phyloP scores from a whole-genome alignment of 2,113 vertebrate species.

The Gymnobelideus leadbeateri region DNA sequence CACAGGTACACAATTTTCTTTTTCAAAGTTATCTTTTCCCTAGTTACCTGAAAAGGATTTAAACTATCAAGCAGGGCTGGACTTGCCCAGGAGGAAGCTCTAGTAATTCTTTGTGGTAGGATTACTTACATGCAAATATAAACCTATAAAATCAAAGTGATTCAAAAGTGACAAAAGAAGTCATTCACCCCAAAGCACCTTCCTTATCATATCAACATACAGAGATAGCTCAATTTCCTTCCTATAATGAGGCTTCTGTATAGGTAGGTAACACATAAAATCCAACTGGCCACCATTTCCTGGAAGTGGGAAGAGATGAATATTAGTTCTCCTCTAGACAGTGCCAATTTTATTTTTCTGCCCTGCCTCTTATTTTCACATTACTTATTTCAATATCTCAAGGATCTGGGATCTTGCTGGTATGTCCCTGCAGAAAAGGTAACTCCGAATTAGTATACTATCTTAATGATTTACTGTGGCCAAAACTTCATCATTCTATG shows the following conservation, averaged over 20 bases:
- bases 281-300: neutral
- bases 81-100: neutral
- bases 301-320: neutral
- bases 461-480: neutral
- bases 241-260: neutral
- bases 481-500: neutral
- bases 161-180: neutral
- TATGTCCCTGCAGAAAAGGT: neutral
- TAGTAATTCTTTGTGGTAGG: neutral
- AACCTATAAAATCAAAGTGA: neutral
- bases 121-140: neutral
- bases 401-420: neutral
- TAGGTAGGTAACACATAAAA: neutral
- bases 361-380: neutral
- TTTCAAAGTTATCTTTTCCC: neutral
- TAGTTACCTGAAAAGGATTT: neutral
- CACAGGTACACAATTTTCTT: neutral
- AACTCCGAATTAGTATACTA: neutral
- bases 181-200: conserved; percentile 4
- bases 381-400: neutral
- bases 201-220: neutral
- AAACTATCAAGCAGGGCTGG: neutral
- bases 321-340: neutral
- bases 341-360: neutral
- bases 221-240: neutral